Conservation (phyloP, 2,888 invertebrate species). For the Timema cristinae region DNA sequence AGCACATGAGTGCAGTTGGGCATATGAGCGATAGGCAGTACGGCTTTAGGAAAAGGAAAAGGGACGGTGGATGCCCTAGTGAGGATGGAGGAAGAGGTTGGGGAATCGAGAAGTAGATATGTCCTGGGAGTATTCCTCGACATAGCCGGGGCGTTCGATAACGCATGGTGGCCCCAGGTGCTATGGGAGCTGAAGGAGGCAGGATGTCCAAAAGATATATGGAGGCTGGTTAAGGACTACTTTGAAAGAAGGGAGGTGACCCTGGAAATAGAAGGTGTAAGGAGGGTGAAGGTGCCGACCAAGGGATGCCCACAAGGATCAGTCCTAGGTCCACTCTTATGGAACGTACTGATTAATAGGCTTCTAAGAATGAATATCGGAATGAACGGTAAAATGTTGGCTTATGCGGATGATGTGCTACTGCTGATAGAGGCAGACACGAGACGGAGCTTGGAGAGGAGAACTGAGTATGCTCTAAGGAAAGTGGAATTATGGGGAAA, state of each 20-base stretch:
- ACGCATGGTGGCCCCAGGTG: background rate
- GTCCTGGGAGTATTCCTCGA: background rate
- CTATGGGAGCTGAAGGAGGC: background rate
- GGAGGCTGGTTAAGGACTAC: background rate
- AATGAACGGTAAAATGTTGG: background rate
- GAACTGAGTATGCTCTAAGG: background rate
- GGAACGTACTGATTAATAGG: background rate
- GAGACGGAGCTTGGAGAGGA: background rate
- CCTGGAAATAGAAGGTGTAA: background rate
- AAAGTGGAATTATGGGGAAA: background rate
- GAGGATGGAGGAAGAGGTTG: background rate
- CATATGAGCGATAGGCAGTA: background rate
- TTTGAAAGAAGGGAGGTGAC: background rate
- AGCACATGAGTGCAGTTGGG: background rate
- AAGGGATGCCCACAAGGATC: conserved; percentile 7
- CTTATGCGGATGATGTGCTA: background rate
- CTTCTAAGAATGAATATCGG: background rate
- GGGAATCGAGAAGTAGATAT: background rate
- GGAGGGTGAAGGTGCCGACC: background rate
- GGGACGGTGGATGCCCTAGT: background rate
- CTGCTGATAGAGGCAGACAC: background rate
- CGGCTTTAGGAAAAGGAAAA: background rate
- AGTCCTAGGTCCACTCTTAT: background rate
- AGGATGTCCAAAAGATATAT: background rate
- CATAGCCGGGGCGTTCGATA: background rate